Conservation (phyloP, 2,888 invertebrate genomes). For the Limnephilus auricula region DNA sequence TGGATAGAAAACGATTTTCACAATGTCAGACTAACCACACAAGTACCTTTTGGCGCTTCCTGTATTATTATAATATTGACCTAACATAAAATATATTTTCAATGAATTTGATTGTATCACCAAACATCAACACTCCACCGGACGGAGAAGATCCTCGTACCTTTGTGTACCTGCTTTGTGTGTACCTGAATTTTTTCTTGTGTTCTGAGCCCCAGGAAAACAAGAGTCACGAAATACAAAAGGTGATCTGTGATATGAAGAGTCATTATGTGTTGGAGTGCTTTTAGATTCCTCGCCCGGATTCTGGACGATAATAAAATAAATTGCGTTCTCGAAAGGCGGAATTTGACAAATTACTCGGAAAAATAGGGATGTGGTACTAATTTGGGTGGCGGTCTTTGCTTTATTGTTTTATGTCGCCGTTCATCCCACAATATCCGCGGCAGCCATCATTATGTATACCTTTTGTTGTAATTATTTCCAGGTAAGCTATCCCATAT, state of each 20-base stretch:
- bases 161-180: constrained; percentile 58
- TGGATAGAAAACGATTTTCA: no score
- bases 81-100: background rate
- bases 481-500: background rate
- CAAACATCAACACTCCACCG: constrained; percentile 35
- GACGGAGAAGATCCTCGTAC: background rate
- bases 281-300: constrained; percentile 62
- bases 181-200: constrained; percentile 60
- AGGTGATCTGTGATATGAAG: constrained; percentile 62
- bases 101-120: constrained; percentile 3
- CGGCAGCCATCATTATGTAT: constrained; percentile 3
- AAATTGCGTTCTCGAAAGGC: constrained; percentile 63
- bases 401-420: constrained; percentile 56
- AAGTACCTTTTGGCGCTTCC: background rate
- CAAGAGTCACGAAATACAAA: constrained; percentile 65
- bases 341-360: constrained; percentile 66
- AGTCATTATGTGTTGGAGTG: constrained; percentile 65
- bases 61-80: background rate
- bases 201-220: constrained; percentile 60
- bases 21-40: no score
- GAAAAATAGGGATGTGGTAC: constrained; percentile 48
- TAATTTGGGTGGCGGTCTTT: constrained; percentile 61
- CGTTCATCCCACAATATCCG: constrained; percentile 6
- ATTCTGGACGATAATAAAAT: constrained; percentile 66
- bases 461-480: constrained; percentile 21